Base-by-base conservation (phyloP, 2,113 vertebrate genomes). In the Otocyon megalotis region DNA sequence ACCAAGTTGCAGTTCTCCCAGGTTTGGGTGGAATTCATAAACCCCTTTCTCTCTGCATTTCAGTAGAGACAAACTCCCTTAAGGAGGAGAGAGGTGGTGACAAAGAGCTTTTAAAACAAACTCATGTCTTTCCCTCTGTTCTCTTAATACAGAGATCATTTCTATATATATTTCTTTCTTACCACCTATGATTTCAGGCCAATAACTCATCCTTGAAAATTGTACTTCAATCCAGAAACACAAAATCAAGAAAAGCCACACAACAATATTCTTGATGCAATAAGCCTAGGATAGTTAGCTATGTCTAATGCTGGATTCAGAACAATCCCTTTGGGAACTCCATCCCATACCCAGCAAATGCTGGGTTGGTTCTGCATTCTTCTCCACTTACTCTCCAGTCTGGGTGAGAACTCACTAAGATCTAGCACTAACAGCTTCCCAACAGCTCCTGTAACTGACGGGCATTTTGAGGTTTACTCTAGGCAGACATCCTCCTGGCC, bases 241-340 rank as follows among this genome's bases (percentile, higher is more conserved):
- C 12, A 96, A 92, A 86, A 84, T 91, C 60, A 90, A 63, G 60
- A 83, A 95, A 77, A 96, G 22, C 16, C 11, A 79, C 5, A 79
- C 56, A 62, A 20, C 43, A 80, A 50, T 60, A 80, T 32, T 83
- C 19, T 74, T 93, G 56, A 32, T 76, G 26, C 37, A 77, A 54
- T 60, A 80, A 93, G 28, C 32, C 69, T 15, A 67, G 37, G 53
- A 92, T 86, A 86, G 43, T 80, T 63, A 96, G 22, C 35, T 83
- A 24, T 15, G 1, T 53, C 37, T 74, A 84, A 87, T 7, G 15
- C 32, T 69, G 9, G 24, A 83, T 90, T 87, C 86, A 62, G 56
- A 96, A 94, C 22, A 94, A 56, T 60, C 58, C 63, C 90, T 76
- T 30, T 35, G 37, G 62, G 8, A 86, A 48, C 35, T 56, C 28